phyloP scores from a whole-genome alignment of 2,797 vertebrate species.

The Centropyge bicolor region DNA sequence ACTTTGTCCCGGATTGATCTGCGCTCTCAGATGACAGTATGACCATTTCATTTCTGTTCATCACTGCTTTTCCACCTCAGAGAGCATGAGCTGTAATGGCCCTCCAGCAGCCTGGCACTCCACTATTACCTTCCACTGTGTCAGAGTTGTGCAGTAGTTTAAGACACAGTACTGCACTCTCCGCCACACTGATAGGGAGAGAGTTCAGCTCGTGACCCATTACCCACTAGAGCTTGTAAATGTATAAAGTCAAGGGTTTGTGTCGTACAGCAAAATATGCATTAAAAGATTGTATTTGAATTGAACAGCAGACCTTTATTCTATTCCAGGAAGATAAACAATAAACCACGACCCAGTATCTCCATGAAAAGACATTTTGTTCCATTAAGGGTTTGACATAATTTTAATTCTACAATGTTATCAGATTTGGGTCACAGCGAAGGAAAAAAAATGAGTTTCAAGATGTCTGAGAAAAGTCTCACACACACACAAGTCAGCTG shows the following conservation, averaged over 20 bases:
- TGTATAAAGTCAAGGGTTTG: neutral
- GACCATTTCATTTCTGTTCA: constrained; percentile 72
- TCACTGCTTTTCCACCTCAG: constrained; percentile 69
- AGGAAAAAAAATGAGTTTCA: constrained; percentile 50
- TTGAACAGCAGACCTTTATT: neutral
- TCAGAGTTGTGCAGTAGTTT: constrained; percentile 36
- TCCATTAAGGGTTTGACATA: constrained; percentile 29
- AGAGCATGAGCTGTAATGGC: constrained; percentile 56
- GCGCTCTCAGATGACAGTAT: constrained; percentile 53
- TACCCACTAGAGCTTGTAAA: neutral
- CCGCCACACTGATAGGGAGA: constrained; percentile 17
- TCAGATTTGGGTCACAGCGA: constrained; percentile 46
- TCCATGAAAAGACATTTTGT: constrained; percentile 17
- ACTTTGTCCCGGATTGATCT: constrained; percentile 58
- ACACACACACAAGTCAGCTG: constrained; percentile 38
- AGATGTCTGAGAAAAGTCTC: constrained; percentile 52
- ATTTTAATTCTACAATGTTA: constrained; percentile 30
- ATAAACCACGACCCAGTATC: neutral
- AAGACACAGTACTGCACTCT: constrained; percentile 18
- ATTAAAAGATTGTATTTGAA: neutral
- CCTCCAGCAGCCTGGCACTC: constrained; percentile 42
- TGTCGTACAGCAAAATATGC: neutral
- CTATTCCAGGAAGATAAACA: constrained; percentile 8
- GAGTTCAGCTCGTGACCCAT: neutral
- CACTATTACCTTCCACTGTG: constrained; percentile 38